Evolutionary conservation across 2,888 invertebrate genomes (phyloP), one percentile per base, ranked within the genome.

Genomic region (Cremastinae sp.): DNA sequence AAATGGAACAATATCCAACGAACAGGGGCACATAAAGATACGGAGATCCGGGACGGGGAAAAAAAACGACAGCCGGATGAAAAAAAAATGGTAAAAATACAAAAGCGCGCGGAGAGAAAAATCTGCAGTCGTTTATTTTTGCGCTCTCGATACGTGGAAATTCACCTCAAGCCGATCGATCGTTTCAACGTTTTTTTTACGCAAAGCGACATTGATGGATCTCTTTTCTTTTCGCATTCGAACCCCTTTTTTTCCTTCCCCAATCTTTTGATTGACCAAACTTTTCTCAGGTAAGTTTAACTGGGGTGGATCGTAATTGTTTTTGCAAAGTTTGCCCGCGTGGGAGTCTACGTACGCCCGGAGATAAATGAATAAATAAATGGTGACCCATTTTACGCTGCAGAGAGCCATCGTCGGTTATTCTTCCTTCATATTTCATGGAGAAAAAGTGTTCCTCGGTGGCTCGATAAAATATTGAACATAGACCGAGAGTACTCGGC

Each of bases 51-150:
- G 20, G 10, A 16, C 47, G 12, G 5, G 20, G 14, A 39, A 47
- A 69, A 59, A 45, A 12, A 53, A 18, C 8, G 43, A 12, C 2
- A 5, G 4, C 14, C 12, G n/a, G 10, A 65, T 5, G 3, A 14
- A 10, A 18, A 35, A 74, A 64, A 59, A 70, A 51, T 47, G 22
- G 65, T 39, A 28, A 28, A 28, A 28, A 28, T 28, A 28, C 58
- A 10, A 37, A 12, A n/a, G 12, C 8, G 18, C 49, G 10, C 49
- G 18, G 18, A 72, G 55, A 72, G 55, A 35, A 56, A 56, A 56
- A 72, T 72, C n/a, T n/a, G n/a, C n/a, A n/a, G n/a, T n/a, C 28
- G 28, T 28, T 5, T 56, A 64, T 72, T 58, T 47, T 28, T 45
- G 56, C 18, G 16, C 59, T 18, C 37, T 39, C 10, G 20, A 53